Base-by-base conservation (phyloP, 1,140 invertebrate genomes). In the Lasaia peninsularis region DNA sequence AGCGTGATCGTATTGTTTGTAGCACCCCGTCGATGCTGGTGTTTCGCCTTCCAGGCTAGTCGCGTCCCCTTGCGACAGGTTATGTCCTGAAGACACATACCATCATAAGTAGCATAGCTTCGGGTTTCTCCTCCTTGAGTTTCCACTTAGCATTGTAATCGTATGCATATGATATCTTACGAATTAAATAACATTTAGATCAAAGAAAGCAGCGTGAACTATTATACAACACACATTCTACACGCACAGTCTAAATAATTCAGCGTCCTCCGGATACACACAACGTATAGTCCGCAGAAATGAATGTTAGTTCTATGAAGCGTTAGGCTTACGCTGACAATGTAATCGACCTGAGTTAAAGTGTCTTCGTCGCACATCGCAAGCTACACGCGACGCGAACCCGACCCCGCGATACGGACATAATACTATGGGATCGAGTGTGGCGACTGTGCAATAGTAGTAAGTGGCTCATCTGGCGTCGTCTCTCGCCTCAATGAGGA, bases 41-140 rank as follows among this genome's bases (percentile, higher is more conserved):
- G 92, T 91, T 67, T 96, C 96, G 52, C 95, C 96, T 72, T 95
- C 94, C 54, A 95, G 92, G 80, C 95, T 96, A 90, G 94, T 96
- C 60, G 94, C 95, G 80, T 97, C 96, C 66, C 92, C 94, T 86
- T 96, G 94, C 71, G 95, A 96, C 92, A 96, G 92, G 91, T 96
- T 96, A 92, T 97, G 95, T 92, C 96, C 96, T 96, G 91, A 88
- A 91, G 89, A 81, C 83, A 88, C 83, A 86, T 62, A 88, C 78
- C 76, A 84, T 69, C 78, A 69, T 86, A 72, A 86, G 76, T 83
- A 82, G 81, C 79, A 73, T 72, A 68, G 71, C 67, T 71, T 75
- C 74, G 31, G 52, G 57, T 62, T 62, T 61, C 53, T 55, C 56
- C 58, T 60, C 63, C 65, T 64, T 58, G 62, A 61, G 63, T 65